These are phyloP conservation scores for Pristionchus fissidentatus DNA, from an alignment of 2,888 invertebrate species.

Conservation along the genomic window DNA sequence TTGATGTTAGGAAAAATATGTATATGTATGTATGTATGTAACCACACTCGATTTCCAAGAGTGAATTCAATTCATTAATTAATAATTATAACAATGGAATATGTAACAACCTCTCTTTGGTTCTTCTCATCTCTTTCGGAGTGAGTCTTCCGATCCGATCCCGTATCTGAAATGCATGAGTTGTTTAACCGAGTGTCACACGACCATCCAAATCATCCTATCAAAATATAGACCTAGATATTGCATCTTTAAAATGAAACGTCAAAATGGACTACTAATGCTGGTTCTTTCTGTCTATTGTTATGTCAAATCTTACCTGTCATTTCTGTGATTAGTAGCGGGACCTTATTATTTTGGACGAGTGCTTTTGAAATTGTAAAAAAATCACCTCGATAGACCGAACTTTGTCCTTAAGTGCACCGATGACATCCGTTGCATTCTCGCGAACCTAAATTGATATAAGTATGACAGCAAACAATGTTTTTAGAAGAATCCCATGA, in stretches of 20 bases:
- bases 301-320: too few species aligned
- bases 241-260: not conserved
- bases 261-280: too few species aligned
- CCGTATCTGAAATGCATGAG: slow-evolving; percentile 48
- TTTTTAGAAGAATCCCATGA: too few species aligned
- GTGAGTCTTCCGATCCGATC: slow-evolving; percentile 55
- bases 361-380: not conserved
- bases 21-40: too few species aligned
- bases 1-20: too few species aligned
- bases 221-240: not conserved
- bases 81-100: too few species aligned
- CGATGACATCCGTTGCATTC: slow-evolving; percentile 48
- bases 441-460: slow-evolving; percentile 48
- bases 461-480: not conserved
- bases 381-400: slow-evolving; percentile 43
- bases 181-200: not conserved
- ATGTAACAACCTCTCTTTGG: not conserved
- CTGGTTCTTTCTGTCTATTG: too few species aligned
- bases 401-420: slow-evolving; percentile 46
- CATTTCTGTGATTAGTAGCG: too few species aligned
- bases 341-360: too few species aligned
- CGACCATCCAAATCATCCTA: not conserved
- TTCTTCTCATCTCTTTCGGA: slow-evolving; percentile 54
- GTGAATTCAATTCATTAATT: not conserved
- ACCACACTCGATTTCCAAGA: too few species aligned